Base-by-base conservation (phyloP, 2,888 invertebrate genomes). In the Cheiracanthium punctorium region DNA sequence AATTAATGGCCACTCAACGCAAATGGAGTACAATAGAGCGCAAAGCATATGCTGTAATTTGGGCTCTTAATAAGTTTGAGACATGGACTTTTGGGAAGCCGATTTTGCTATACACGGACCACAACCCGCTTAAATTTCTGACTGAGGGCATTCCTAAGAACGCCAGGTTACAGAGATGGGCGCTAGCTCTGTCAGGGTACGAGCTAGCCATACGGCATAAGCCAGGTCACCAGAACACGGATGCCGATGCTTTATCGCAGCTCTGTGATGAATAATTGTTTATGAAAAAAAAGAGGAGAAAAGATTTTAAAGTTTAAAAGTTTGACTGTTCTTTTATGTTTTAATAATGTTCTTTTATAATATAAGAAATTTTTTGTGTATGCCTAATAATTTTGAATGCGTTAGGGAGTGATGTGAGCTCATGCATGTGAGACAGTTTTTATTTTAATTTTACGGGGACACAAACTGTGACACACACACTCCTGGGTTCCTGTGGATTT, bases 51-150 rank as follows among this genome's bases (percentile, higher is more conserved):
- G 48, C 48, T 2, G 48, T 48, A 48, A 48, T 48, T 17, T 48
- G 48, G n/a, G 48, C 17, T 10, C 48, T 48, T 17, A 17, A 2
- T 2, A 48, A 48, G 14, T 48, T 48, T 17, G 48, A 48, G 14
- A 48, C 17, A 2, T 48, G 17, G 48, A n/a, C 48, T 2, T 48
- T 12, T 48, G 48, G n/a, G 2, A 10, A 7, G 2, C 17, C 17
- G 7, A 48, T 48, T 17, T 10, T 48, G 1, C 17, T 48, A 17
- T 17, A 17, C 17, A 52, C 58, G 7, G 1, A 74, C 48, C 52
- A 58, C 20, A 74, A 74, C 33, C 73, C 73, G 12, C 29, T 74
- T 0, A 58, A 74, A n/a, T 74, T 32, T 20, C 58, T 74, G 7
- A 74, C 2, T 1, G 30, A 74, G 20, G 33, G 30, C 0, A 74